These are phyloP conservation scores for Philopedon plagiatum DNA, from an alignment of 2,888 invertebrate genomes.

Conservation along the genomic window DNA sequence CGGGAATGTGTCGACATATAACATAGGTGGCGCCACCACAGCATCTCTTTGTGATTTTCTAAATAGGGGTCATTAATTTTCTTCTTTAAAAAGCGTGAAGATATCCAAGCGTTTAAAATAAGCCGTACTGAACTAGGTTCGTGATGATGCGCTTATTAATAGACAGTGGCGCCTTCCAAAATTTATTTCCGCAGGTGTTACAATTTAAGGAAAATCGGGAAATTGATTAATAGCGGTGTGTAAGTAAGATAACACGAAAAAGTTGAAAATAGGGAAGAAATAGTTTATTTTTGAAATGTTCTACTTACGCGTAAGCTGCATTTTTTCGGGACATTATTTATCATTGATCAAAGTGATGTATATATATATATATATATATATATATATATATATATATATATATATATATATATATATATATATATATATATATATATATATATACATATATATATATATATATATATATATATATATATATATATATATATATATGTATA, in stretches of 20 bases:
- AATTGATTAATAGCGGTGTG: neutral
- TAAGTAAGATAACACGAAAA: neutral
- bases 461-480: conserved; percentile 15
- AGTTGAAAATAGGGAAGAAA: too few species aligned
- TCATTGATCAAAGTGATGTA: too few species aligned
- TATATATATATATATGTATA: conserved; percentile 15
- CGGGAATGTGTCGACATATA: conserved; percentile 22
- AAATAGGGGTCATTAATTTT: conserved; percentile 34
- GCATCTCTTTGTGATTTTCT: conserved; percentile 33
- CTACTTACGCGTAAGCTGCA: too few species aligned
- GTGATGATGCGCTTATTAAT: conserved; percentile 35
- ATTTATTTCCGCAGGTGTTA: conserved; percentile 20
- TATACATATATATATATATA: conserved; percentile 11
- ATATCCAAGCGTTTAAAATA: conserved; percentile 37
- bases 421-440: conserved; percentile 11
- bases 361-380: conserved; percentile 11
- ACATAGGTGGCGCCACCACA: conserved; percentile 30
- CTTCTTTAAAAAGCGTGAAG: conserved; percentile 33
- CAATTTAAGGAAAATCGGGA: neutral
- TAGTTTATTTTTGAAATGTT: too few species aligned
- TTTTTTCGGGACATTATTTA: too few species aligned
- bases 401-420: conserved; percentile 11
- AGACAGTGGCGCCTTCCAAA: conserved; percentile 36
- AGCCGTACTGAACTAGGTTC: conserved; percentile 19
- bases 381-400: conserved; percentile 17